These are phyloP conservation scores for Idaea biselata DNA, from an alignment of 2,888 invertebrate species.

Conservation along the genomic window DNA sequence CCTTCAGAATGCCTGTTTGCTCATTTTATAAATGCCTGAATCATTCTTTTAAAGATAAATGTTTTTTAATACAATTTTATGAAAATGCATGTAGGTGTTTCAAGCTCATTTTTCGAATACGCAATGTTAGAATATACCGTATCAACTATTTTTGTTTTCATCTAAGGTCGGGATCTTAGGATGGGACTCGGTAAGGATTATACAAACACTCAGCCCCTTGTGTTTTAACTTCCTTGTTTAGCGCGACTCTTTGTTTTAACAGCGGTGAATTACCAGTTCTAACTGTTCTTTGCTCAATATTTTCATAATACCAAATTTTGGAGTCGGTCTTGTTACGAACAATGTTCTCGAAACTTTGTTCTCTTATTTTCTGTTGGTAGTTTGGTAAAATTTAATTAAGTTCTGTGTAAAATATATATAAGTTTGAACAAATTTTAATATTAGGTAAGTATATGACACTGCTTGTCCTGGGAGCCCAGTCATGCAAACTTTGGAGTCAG, in stretches of 20 bases:
- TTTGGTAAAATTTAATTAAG: background rate
- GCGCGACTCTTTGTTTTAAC: slow-evolving; percentile 22
- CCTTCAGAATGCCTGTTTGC: too few species aligned
- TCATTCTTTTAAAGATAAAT: too few species aligned
- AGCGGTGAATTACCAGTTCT: background rate
- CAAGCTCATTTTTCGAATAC: too few species aligned
- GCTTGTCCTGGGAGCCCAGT: too few species aligned
- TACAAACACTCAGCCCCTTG: slow-evolving; percentile 39
- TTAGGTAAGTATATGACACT: too few species aligned
- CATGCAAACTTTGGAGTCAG: too few species aligned
- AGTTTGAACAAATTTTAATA: background rate
- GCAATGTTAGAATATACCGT: too few species aligned
- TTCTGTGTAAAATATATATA: slow-evolving; percentile 1
- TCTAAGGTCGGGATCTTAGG: slow-evolving; percentile 24
- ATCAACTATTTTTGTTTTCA: too few species aligned
- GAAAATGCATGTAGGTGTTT: too few species aligned
- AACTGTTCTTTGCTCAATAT: background rate
- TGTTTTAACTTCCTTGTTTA: slow-evolving; percentile 38
- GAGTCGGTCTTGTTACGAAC: background rate
- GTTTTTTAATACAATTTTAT: too few species aligned
- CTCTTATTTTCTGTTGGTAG: background rate
- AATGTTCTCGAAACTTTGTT: background rate
- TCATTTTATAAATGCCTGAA: too few species aligned
- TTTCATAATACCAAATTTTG: background rate
- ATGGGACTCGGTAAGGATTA: slow-evolving; percentile 38